Conservation (phyloP, 2,797 vertebrate genomes). For the Poecilia picta region DNA sequence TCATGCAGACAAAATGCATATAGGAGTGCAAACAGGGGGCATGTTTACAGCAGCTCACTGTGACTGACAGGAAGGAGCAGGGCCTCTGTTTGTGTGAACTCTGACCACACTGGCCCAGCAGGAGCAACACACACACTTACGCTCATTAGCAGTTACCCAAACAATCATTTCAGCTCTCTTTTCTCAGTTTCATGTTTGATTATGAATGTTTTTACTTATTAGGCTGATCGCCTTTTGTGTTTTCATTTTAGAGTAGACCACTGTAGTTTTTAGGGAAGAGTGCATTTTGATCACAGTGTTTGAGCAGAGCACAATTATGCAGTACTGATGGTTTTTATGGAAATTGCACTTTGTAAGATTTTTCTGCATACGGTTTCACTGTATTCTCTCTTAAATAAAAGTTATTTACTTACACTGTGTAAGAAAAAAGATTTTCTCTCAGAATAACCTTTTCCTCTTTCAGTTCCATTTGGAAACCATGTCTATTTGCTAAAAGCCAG, state of each 20-base stretch:
- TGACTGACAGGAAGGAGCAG: slow-evolving; percentile 60
- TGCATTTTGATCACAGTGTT: background rate
- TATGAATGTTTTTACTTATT: background rate
- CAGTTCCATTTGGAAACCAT: background rate
- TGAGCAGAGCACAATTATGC: too few relatives aligned
- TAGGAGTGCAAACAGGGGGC: slow-evolving; percentile 38
- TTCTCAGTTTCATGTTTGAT: background rate
- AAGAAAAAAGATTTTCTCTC: background rate
- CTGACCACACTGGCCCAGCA: slow-evolving; percentile 64
- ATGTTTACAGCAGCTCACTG: slow-evolving; percentile 65
- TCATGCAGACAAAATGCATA: slow-evolving; percentile 32
- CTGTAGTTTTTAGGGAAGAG: background rate
- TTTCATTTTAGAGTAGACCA: background rate
- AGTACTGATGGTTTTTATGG: background rate
- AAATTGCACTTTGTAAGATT: background rate
- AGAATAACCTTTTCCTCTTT: background rate
- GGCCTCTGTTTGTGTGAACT: slow-evolving; percentile 41
- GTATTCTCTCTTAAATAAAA: background rate
- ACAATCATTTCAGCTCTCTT: slow-evolving; percentile 28
- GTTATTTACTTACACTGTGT: background rate
- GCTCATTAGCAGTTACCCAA: slow-evolving; percentile 41
- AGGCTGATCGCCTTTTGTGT: background rate
- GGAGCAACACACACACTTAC: slow-evolving; percentile 30
- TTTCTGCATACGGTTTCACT: background rate
- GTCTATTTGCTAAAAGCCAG: background rate